Conservation (phyloP, 2,113 vertebrate species). For the human (Homo sapiens) region DNA sequence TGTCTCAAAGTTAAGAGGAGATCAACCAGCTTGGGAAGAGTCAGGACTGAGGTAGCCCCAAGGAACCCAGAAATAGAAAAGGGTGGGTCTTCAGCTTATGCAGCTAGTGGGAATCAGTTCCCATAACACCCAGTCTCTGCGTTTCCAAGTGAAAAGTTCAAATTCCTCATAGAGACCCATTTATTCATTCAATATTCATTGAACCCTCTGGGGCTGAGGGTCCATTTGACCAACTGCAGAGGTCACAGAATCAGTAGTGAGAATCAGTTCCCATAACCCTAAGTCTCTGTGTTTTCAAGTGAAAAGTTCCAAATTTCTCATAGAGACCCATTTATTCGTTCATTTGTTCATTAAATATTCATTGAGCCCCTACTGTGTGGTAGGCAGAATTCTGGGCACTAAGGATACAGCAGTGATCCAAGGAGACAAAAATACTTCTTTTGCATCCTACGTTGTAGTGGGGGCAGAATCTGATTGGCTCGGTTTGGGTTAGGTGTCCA, state of each 20-base stretch:
- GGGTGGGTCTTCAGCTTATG: background rate
- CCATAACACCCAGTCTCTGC: background rate
- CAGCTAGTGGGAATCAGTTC: background rate
- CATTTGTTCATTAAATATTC: background rate
- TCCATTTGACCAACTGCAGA: no score
- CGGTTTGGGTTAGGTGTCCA: background rate
- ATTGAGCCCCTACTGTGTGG: background rate
- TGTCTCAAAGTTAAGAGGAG: background rate
- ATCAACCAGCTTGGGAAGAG: background rate
- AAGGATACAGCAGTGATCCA: background rate
- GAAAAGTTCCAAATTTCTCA: background rate
- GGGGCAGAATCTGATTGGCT: background rate
- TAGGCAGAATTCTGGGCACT: background rate
- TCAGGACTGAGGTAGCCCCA: background rate
- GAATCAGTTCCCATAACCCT: no score
- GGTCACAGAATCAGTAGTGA: no score
- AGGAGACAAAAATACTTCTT: background rate
- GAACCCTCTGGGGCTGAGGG: background rate
- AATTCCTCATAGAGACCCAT: background rate
- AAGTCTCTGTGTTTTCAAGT: slow-evolving; percentile 8
- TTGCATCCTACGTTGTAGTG: background rate
- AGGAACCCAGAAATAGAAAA: background rate
- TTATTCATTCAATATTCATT: background rate
- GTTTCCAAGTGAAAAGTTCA: slow-evolving; percentile 28
- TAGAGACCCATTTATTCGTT: background rate